Conservation (phyloP, 2,888 invertebrate species). For the Ptilodon capucinus region DNA sequence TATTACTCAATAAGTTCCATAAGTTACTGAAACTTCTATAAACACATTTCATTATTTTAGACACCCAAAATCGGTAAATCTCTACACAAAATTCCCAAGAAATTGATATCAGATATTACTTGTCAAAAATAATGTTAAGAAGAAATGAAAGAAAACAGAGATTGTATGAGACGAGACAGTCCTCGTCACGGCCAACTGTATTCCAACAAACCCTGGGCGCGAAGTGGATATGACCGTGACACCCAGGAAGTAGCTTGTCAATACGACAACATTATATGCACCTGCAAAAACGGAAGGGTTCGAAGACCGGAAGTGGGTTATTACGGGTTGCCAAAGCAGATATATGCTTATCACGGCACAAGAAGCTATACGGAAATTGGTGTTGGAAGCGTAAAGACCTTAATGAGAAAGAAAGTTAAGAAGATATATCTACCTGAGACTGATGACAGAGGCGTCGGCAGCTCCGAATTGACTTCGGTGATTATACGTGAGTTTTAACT, state of each 20-base stretch:
- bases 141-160: constrained; percentile 58
- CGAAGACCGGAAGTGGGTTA: constrained; percentile 35
- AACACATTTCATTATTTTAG: background rate
- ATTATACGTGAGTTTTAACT: constrained; percentile 42
- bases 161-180: constrained; percentile 39
- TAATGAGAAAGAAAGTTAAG: constrained; percentile 49
- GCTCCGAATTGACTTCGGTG: constrained; percentile 40
- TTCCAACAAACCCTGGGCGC: constrained; percentile 13
- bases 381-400: constrained; percentile 51
- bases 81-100: background rate
- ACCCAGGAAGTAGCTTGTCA: constrained; percentile 49
- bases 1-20: no score
- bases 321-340: constrained; percentile 36
- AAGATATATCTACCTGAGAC: constrained; percentile 60
- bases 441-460: constrained; percentile 56
- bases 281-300: constrained; percentile 31
- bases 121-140: constrained; percentile 49
- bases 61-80: background rate
- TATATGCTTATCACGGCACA: constrained; percentile 41
- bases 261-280: constrained; percentile 41
- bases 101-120: constrained; percentile 26
- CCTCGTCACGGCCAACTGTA: constrained; percentile 13
- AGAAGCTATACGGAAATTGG: constrained; percentile 53
- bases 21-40: no score
- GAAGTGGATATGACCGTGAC: constrained; percentile 20